Evolutionary conservation across 2,888 invertebrate genomes (phyloP).

Genomic region (Drosophila borealis): DNA sequence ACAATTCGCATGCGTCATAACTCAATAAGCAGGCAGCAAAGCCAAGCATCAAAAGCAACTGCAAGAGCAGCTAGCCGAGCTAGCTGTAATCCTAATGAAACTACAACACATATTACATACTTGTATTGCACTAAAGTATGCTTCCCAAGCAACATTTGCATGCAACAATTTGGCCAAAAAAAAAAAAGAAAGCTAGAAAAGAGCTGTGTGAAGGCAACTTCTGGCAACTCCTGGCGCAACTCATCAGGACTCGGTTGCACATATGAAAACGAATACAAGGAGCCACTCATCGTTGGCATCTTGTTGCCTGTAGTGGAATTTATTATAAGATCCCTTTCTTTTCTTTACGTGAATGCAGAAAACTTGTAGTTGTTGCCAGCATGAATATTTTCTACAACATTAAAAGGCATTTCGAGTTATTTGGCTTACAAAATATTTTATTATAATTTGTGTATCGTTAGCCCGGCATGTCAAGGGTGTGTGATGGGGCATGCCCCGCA

Average conservation of each 20-base stretch:
- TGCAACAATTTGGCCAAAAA: slow-evolving; percentile 74
- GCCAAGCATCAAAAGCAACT: slow-evolving; percentile 37
- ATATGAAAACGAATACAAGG: slow-evolving; percentile 46
- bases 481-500: neutral
- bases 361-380: slow-evolving; percentile 42
- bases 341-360: slow-evolving; percentile 68
- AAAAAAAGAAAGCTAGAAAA: slow-evolving; percentile 3
- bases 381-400: slow-evolving; percentile 73
- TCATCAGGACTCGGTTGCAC: slow-evolving; percentile 46
- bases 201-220: slow-evolving; percentile 34
- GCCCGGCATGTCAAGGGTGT: slow-evolving; percentile 32
- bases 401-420: slow-evolving; percentile 77
- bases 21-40: slow-evolving; percentile 68
- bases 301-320: slow-evolving; percentile 75
- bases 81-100: slow-evolving; percentile 81
- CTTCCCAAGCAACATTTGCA: slow-evolving; percentile 66
- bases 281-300: slow-evolving; percentile 64
- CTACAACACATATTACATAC: slow-evolving; percentile 71
- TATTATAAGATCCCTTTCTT: slow-evolving; percentile 78
- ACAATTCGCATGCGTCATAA: slow-evolving; percentile 77
- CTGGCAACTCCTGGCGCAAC: slow-evolving; percentile 40
- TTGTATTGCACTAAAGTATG: slow-evolving; percentile 44
- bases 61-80: slow-evolving; percentile 44
- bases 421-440: slow-evolving; percentile 61
- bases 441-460: slow-evolving; percentile 64